phyloP scores from a whole-genome alignment of 2,113 vertebrate genomes.

The Mesembrinibis cayennensis region DNA sequence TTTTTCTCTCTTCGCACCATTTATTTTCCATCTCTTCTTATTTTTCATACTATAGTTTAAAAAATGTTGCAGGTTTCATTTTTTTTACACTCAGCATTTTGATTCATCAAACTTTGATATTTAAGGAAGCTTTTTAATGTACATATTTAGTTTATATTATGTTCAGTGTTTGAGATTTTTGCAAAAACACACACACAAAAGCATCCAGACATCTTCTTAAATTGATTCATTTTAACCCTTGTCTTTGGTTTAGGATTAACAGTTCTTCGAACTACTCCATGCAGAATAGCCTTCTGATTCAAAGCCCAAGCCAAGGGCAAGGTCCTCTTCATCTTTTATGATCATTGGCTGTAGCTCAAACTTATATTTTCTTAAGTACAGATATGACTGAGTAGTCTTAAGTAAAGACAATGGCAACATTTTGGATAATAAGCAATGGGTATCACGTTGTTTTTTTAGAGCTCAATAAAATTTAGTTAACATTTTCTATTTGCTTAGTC shows the following conservation, averaged over 20 bases:
- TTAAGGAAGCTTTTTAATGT: neutral
- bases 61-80: neutral
- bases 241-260: neutral
- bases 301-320: neutral
- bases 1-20: neutral
- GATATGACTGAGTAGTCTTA: neutral
- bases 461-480: neutral
- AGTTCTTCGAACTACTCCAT: neutral
- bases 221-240: neutral
- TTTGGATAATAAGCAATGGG: neutral
- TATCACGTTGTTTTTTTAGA: neutral
- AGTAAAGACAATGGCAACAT: neutral
- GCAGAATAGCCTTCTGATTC: neutral
- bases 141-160: neutral
- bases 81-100: neutral
- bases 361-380: neutral
- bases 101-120: neutral
- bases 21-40: neutral
- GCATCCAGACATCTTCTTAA: neutral
- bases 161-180: neutral
- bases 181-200: fast-evolving
- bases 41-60: neutral
- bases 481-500: neutral
- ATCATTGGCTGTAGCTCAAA: neutral
- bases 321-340: neutral